Base-by-base conservation (phyloP, 2,797 vertebrate species). In the Rhynchotus rufescens region DNA sequence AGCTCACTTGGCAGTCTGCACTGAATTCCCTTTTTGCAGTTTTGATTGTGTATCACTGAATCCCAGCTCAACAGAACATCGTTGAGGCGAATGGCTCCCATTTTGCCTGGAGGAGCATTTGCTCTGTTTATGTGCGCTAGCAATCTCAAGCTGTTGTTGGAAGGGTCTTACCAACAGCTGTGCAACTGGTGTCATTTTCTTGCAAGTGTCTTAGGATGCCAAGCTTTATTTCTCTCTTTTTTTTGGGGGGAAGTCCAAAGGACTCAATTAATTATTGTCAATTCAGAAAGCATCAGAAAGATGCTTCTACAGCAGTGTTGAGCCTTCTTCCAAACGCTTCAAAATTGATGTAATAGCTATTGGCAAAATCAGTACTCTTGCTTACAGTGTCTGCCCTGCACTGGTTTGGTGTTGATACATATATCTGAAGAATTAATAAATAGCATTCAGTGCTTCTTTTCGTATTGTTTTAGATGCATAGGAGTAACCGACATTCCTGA, bases 231-330 rank as follows among this genome's bases (percentile, higher is more conserved):
- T 45, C 36, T 36, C 36, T 36, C 9, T 36, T 14, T 16, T 54
- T 54, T 49, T 49, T 47, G 5, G 44, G 20, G 3, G 56, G 32
- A 84, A 75, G 62, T 60, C 51, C 28, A 22, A 2, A 0, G 0
- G 9, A 56, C 32, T 65, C 57, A 17, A 13, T 69, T 65, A 34
- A 25, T 15, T 81, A 3, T 77, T 16, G 28, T 5, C 66, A 62
- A 82, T 64, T 36, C 71, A 78, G 20, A 38, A 54, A 11, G 57
- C 12, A 64, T 59, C 30, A 54, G 26, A 59, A 78, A 69, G 36
- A n/a, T 59, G 23, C 32, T 57, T 30, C 36, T 49, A 28, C 36
- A 69, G 34, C 34, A 34, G 28, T 38, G 34, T 10, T 26, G 4
- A 28, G 3, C 45, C 7, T n/a, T 40, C 20, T 84, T 81, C 12